Conservation (phyloP, 2,797 vertebrate genomes). For the Cryptoblepharus egeriae region DNA sequence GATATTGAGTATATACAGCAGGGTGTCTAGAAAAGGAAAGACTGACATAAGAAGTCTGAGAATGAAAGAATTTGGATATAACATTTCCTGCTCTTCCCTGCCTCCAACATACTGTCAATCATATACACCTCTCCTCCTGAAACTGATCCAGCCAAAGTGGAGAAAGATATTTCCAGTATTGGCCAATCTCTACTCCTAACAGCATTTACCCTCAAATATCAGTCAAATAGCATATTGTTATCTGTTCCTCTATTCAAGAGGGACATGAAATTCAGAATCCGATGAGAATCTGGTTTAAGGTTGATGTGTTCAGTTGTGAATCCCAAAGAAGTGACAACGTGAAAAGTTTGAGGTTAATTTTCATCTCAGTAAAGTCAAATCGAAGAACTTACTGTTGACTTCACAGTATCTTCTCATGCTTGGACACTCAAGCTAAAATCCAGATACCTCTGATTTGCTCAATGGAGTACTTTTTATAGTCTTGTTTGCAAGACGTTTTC, state of each 20-base stretch:
- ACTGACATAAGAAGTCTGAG: not conserved
- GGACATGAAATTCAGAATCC: no score
- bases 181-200: not conserved
- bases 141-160: not conserved
- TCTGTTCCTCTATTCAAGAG: not conserved
- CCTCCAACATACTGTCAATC: not conserved
- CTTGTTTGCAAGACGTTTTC: slow-evolving; percentile 42
- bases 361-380: not conserved
- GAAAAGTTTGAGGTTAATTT: not conserved
- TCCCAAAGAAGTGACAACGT: not conserved
- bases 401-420: not conserved
- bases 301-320: not conserved
- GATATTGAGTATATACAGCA: not conserved
- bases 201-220: not conserved
- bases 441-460: not conserved
- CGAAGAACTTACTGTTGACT: not conserved
- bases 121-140: not conserved
- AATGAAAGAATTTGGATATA: not conserved
- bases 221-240: not conserved
- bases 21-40: not conserved
- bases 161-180: not conserved
- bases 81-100: not conserved
- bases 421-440: not conserved
- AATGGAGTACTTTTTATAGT: slow-evolving; percentile 29
- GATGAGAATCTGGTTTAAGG: not conserved